Evolutionary conservation across 2,888 invertebrate species (phyloP).

Genomic region (Ectobius pallidus): DNA sequence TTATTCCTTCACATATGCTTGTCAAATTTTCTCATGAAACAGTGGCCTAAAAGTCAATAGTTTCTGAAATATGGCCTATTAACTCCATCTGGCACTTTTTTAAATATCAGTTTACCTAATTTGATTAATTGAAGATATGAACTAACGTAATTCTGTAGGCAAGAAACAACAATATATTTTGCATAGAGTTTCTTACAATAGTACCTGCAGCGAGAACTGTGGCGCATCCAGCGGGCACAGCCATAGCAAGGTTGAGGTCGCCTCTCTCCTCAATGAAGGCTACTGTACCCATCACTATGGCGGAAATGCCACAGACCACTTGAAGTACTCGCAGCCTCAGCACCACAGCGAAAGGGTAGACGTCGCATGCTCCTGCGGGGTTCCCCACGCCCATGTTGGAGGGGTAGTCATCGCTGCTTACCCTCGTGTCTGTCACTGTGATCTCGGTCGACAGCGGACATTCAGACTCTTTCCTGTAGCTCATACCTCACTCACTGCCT

Average conservation of each 20-base stretch:
- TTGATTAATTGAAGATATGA: too few species aligned
- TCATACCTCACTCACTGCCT: too few species aligned
- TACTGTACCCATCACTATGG: slow-evolving; percentile 67
- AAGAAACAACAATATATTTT: too few species aligned
- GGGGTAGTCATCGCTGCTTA: slow-evolving; percentile 11
- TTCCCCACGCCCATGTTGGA: too few species aligned
- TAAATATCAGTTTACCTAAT: too few species aligned
- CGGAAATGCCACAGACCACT: slow-evolving; percentile 63
- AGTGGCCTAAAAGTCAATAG: too few species aligned
- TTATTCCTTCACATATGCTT: too few species aligned
- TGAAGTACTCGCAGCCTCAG: slow-evolving; percentile 62
- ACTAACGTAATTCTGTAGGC: too few species aligned
- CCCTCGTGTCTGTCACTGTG: not conserved
- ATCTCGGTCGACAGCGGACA: slow-evolving; percentile 48
- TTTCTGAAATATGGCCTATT: too few species aligned
- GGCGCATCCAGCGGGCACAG: slow-evolving; percentile 65
- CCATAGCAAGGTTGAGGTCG: slow-evolving; percentile 66
- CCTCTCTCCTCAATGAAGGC: slow-evolving; percentile 67
- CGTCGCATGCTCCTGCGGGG: not conserved
- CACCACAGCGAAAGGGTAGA: slow-evolving; percentile 60
- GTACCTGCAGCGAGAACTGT: slow-evolving; percentile 66
- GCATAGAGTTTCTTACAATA: too few species aligned
- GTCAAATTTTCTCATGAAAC: too few species aligned
- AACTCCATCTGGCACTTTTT: too few species aligned
- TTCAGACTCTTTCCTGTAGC: slow-evolving; percentile 62